Evolutionary conservation across 2,797 vertebrate species (phyloP).

Genomic region (Thaleichthys pacificus): DNA sequence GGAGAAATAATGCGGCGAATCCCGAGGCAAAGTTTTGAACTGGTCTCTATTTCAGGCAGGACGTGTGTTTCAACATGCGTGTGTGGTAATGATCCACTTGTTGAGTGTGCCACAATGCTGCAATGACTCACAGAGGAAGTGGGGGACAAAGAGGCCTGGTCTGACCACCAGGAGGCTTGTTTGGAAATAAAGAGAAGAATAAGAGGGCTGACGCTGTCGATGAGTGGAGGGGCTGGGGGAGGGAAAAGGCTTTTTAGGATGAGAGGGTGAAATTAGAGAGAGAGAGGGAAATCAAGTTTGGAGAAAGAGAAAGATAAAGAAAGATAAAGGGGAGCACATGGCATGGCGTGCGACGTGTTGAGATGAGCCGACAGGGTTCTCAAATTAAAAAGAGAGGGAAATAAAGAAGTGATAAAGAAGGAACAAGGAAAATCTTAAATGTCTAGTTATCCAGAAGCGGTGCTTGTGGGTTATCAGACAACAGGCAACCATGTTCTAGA

Average conservation of each 20-base stretch:
- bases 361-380: too few species aligned
- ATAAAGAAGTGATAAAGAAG: conserved; percentile 64
- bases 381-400: conserved; percentile 11
- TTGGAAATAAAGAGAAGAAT: not conserved
- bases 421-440: not conserved
- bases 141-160: conserved; percentile 58
- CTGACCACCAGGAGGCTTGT: not conserved
- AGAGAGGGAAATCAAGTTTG: conserved; percentile 52
- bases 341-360: too few species aligned
- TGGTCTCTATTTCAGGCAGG: conserved; percentile 58
- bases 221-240: not conserved
- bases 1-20: too few species aligned
- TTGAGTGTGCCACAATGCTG: conserved; percentile 69
- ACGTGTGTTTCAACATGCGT: conserved; percentile 66
- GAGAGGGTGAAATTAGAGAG: conserved; percentile 54
- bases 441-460: not conserved
- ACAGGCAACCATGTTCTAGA: too few species aligned
- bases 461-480: not conserved
- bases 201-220: not conserved
- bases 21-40: too few species aligned
- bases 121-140: conserved; percentile 69
- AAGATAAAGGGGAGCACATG: not conserved
- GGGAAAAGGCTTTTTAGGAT: not conserved
- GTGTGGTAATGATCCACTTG: conserved; percentile 57
- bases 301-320: conserved; percentile 23